Evolutionary conservation across 2,888 invertebrate genomes (phyloP).

Genomic region (Asteroscopus sphinx): DNA sequence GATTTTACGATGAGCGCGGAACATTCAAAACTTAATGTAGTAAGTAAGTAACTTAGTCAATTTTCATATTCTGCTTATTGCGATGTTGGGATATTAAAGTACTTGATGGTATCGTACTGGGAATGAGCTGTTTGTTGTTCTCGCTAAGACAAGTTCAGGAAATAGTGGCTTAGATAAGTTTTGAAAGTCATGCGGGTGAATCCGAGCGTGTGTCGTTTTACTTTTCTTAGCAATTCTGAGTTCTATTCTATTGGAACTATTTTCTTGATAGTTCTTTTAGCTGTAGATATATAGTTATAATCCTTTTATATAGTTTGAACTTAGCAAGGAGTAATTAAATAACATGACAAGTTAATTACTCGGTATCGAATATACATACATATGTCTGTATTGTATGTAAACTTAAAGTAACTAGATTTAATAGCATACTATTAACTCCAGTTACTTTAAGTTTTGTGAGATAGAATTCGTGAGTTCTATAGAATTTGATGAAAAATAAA

Average conservation of each 20-base stretch:
- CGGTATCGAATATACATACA: no score
- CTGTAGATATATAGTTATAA: neutral
- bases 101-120: slow-evolving; percentile 11
- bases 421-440: no score
- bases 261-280: neutral
- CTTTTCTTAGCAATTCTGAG: slow-evolving; percentile 1
- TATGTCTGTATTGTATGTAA: no score
- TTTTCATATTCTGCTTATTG: slow-evolving; percentile 24
- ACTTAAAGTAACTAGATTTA: no score
- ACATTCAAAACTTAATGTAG: slow-evolving; percentile 40
- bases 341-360: no score
- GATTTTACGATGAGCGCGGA: slow-evolving; percentile 46
- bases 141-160: neutral
- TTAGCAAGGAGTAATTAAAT: no score
- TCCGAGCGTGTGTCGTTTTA: neutral
- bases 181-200: slow-evolving; percentile 1
- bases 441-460: no score
- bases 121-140: slow-evolving; percentile 12
- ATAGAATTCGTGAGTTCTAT: no score
- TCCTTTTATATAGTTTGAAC: neutral
- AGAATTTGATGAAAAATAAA: neutral
- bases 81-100: slow-evolving; percentile 3
- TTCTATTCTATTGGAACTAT: slow-evolving; percentile 2
- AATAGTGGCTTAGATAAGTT: slow-evolving; percentile 5
- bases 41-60: slow-evolving; percentile 18